A percentile compares a stretch with the other conserved stretches of the same genome.
Evolutionary conservation across 2,888 invertebrate genomes (phyloP).

Genomic region (Chelonus formosanus): DNA sequence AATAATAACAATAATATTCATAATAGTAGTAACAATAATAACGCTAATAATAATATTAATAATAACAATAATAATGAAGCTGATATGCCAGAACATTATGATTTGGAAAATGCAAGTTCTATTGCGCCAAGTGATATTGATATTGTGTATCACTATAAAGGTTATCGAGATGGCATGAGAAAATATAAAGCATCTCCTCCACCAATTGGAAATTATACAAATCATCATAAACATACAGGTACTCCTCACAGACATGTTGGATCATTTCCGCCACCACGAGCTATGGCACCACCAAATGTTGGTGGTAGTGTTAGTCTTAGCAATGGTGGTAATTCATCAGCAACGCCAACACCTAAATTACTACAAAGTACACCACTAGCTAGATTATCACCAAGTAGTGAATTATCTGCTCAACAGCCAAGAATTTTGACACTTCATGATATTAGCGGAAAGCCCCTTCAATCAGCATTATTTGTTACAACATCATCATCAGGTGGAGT

Average conservation of each 20-base stretch:
- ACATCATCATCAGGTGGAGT: conserved; percentile 89
- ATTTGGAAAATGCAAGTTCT: conserved; percentile 95
- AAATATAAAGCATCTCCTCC: conserved; percentile 90
- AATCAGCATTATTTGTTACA: conserved; percentile 87
- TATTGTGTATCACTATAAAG: conserved; percentile 95
- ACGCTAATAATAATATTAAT: too few species aligned
- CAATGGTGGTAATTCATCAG: too few species aligned
- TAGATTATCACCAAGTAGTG: conserved; percentile 89
- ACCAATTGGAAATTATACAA: conserved; percentile 78
- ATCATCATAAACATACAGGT: conserved; percentile 75
- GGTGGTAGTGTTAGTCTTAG: conserved; percentile 52
- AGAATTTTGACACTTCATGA: conserved; percentile 92
- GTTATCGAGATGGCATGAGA: conserved; percentile 86
- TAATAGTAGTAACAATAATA: too few species aligned
- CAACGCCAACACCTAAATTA: conserved; percentile 71
- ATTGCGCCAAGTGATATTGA: conserved; percentile 98
- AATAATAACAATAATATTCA: too few species aligned
- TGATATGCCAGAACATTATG: conserved; percentile 92
- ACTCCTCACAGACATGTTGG: conserved; percentile 72
- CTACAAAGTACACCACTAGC: conserved; percentile 92
- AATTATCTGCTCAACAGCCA: conserved; percentile 89
- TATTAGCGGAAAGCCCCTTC: conserved; percentile 91
- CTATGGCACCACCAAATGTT: conserved; percentile 72
- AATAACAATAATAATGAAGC: conserved; percentile 67
- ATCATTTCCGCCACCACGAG: conserved; percentile 79